Evolutionary conservation across 2,888 invertebrate genomes (phyloP).

Genomic region (Lydus trimaculatus): DNA sequence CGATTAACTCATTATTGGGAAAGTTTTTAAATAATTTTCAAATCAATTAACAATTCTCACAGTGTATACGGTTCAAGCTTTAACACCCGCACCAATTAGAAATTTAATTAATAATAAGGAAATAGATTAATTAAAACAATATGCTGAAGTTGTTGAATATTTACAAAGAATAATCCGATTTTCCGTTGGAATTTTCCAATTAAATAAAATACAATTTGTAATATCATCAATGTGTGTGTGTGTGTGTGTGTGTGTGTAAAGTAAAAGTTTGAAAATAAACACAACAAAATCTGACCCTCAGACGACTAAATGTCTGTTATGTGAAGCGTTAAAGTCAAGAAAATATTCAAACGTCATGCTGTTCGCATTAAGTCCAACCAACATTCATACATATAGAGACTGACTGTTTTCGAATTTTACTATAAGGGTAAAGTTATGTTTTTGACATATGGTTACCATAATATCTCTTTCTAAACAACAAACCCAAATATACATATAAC

Average conservation of each 20-base stretch:
- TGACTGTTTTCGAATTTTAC: not conserved
- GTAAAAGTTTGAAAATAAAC: constrained; percentile 2
- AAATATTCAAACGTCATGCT: constrained; percentile 27
- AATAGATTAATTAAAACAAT: no score
- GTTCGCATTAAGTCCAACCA: constrained; percentile 28
- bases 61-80: no score
- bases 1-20: not conserved
- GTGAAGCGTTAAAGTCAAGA: not conserved
- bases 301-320: constrained; percentile 6
- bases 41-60: no score
- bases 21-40: not conserved
- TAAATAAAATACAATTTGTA: no score
- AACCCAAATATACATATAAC: constrained; percentile 5
- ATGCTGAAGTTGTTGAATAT: no score
- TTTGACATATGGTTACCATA: constrained; percentile 45
- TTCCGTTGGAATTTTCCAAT: no score
- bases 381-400: not conserved
- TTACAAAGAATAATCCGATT: no score
- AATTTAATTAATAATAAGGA: no score
- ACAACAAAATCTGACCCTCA: not conserved
- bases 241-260: not conserved
- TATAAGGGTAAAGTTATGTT: constrained; percentile 22
- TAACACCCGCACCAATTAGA: no score
- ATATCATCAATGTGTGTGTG: no score
- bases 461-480: constrained; percentile 35